phyloP scores from a whole-genome alignment of 1,140 invertebrate species.

The Cyrtorhinus lividipennis region DNA sequence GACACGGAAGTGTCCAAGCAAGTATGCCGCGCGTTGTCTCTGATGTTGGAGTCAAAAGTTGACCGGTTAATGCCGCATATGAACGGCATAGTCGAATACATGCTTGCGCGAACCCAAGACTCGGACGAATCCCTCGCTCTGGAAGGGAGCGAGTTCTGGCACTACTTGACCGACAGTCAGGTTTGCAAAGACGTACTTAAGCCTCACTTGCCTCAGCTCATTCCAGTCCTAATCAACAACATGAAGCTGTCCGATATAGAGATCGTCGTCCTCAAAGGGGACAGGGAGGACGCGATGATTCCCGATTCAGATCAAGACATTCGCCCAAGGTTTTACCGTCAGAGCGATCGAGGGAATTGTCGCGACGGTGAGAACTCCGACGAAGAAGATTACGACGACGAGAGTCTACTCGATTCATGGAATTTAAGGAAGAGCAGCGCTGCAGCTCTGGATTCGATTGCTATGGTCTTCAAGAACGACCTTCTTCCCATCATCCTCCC shows the following conservation, averaged over 20 bases:
- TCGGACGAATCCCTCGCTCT: slow-evolving; percentile 40
- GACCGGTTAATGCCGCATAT: slow-evolving; percentile 10
- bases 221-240: slow-evolving; percentile 48
- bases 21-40: neutral
- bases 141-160: slow-evolving; percentile 59
- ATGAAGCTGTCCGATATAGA: slow-evolving; percentile 59
- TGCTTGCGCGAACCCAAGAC: slow-evolving; percentile 48
- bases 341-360: slow-evolving; percentile 59
- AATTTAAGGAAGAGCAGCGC: slow-evolving; percentile 96
- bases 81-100: slow-evolving; percentile 35
- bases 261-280: slow-evolving; percentile 44
- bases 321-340: slow-evolving; percentile 87
- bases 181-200: slow-evolving; percentile 46
- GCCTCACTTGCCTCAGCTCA: slow-evolving; percentile 41
- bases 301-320: slow-evolving; percentile 97
- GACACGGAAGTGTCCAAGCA: slow-evolving; percentile 31
- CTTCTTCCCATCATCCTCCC: slow-evolving; percentile 86
- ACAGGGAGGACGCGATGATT: slow-evolving; percentile 81
- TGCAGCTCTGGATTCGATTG: slow-evolving; percentile 90
- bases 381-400: slow-evolving; percentile 72
- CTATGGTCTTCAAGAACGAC: slow-evolving; percentile 93
- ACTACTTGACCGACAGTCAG: slow-evolving; percentile 48
- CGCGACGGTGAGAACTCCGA: slow-evolving; percentile 46
- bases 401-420: slow-evolving; percentile 91
- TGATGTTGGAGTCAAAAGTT: slow-evolving; percentile 12